phyloP scores from a whole-genome alignment of 2,113 vertebrate genomes.

The Pygoscelis antarcticus region DNA sequence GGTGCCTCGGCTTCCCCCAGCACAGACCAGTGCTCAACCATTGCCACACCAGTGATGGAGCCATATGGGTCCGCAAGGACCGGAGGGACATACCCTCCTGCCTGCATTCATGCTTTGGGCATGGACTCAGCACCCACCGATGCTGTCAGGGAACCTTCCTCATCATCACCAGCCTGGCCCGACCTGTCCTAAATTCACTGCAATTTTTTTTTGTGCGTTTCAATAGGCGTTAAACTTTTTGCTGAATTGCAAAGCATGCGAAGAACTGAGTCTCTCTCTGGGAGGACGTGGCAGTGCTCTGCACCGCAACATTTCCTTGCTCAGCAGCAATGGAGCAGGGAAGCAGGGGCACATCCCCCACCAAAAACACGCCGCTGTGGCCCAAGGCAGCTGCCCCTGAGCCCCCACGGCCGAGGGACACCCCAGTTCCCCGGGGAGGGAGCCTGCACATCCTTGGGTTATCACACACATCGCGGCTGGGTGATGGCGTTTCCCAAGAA shows the following conservation, averaged over 20 bases:
- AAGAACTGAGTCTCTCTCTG: neutral
- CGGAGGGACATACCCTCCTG: neutral
- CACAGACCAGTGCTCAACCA: neutral
- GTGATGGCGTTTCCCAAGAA: neutral
- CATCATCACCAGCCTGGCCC: neutral
- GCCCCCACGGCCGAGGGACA: accelerated
- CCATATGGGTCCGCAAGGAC: accelerated
- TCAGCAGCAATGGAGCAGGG: neutral
- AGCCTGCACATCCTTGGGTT: neutral
- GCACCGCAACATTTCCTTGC: neutral
- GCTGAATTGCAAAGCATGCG: neutral
- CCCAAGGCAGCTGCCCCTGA: neutral
- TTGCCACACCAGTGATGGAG: neutral
- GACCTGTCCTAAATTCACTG: accelerated
- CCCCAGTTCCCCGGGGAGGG: neutral
- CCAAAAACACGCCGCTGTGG: accelerated
- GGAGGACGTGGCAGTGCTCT: neutral
- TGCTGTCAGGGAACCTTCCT: neutral
- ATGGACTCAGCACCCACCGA: neutral
- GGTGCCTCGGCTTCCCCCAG: accelerated
- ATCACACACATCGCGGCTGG: neutral
- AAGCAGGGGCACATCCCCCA: neutral
- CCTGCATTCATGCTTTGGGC: neutral
- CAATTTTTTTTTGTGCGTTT: neutral
- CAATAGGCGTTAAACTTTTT: neutral